Base-by-base conservation (phyloP, 2,888 invertebrate species). In the Buathra laborator region DNA sequence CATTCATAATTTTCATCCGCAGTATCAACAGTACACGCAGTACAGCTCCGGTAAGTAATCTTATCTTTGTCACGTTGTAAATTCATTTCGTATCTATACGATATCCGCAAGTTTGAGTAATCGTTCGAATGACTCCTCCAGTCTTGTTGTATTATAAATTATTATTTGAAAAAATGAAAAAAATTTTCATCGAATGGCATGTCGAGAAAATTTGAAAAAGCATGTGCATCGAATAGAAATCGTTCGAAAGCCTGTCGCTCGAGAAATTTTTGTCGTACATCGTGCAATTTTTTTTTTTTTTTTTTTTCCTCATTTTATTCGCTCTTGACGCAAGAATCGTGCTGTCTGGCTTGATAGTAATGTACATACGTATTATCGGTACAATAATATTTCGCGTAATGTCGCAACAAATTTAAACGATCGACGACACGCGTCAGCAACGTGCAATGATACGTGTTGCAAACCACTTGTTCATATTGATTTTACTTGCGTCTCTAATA, bases 1-100 rank as follows among this genome's bases (percentile, higher is more conserved):
- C 93, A 99, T 99, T 95, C 99, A 99, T 95, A 99, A 99, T 95
- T 99, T 99, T 96, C 99, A 99, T 95, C 99, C 99, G 77, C 99
- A 99, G 94, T 99, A 99, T 95, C 99, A 99, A 94, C 99, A 99
- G 94, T 99, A 99, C 95, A 99, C 99, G 51, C 99, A 99, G 94
- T 98, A 98, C 94, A 98, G 98, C 95, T 98, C 98, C 92, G 98
- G 98, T 98, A 95, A 96, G 96, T 95, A 88, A 51, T 86, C 74
- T 86, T 87, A 72, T 82, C 78, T 72, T 43, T 10, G 14, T 48
- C 62, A 53, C 59, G 6, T 56, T 29, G 2, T 56, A 46, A 62
- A 46, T 70, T 14, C 59, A 56, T 56, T 75, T 44, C 29, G 56
- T 29, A 59, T 44, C 37, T 44, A 32, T 32, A 71, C 19, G 62